Evolutionary conservation across 2,113 vertebrate genomes (phyloP).

Genomic region (Hippopotamus amphibius): DNA sequence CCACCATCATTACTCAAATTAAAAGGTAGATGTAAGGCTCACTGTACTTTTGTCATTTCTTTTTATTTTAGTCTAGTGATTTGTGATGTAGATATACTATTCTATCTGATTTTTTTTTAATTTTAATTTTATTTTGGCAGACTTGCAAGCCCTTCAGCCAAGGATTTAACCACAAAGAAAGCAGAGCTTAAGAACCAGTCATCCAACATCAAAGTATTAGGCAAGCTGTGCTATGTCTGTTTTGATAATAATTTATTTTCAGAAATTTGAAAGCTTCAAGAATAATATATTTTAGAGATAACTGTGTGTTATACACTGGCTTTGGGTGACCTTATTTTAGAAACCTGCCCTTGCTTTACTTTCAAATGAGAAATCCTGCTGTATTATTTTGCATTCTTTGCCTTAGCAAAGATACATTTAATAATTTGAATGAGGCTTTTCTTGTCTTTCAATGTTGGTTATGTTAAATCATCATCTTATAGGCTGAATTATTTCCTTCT

Average conservation of each 20-base stretch:
- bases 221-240: neutral
- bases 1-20: neutral
- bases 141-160: neutral
- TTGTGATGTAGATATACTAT: neutral
- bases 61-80: neutral
- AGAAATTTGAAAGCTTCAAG: neutral
- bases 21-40: neutral
- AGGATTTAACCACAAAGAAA: constrained; percentile 32
- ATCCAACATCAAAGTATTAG: constrained; percentile 24
- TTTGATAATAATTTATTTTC: constrained; percentile 13
- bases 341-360: neutral
- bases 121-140: neutral
- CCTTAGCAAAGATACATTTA: neutral
- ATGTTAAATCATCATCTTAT: neutral
- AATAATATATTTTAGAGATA: constrained; percentile 45
- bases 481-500: neutral
- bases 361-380: neutral
- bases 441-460: neutral
- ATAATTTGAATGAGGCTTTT: neutral
- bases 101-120: neutral
- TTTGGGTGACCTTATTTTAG: neutral
- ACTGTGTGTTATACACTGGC: neutral
- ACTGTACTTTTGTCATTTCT: neutral
- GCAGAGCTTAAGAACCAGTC: neutral
- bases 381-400: constrained; percentile 11